Evolutionary conservation across 2,113 vertebrate genomes (phyloP), one percentile per base, ranked within the genome.

Genomic region (Orcinus orca): DNA sequence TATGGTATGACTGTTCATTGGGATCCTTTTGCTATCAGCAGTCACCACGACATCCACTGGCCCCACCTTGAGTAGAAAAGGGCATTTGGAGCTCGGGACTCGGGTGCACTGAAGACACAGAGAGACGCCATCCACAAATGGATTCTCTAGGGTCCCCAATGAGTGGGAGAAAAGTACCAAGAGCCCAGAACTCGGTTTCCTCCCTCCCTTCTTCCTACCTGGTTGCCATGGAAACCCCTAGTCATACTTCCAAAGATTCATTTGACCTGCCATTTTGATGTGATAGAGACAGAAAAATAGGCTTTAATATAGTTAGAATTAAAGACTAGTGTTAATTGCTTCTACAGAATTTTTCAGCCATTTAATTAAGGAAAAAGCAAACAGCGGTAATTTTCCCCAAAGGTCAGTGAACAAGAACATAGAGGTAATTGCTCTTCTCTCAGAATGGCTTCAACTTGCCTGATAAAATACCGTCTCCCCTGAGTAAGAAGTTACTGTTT

Each of bases 301-400:
- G 68, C 83, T 92, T 97, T 95, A 95, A 92, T 97, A 93, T 93
- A 95, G 36, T 74, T 83, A 86, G 62, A 93, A 88, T 83, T 50
- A 88, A 74, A 82, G 67, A 50, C 47, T 95, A 83, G 86, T 77
- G 94, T 88, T 97, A 96, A 97, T 97, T 97, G 89, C 86, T 87
- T 93, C 89, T 85, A 82, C 15, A 82, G 79, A 73, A 41, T 85
- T 88, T 82, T 95, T 77, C 62, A 95, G 68, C 89, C 89, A 95
- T 95, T 96, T 95, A 96, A 95, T 97, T 91, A 97, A 97, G 76
- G 95, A 85, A 77, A 91, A 95, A 88, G 73, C 55, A 97, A 97
- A 95, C 8, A 83, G 77, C n/a, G 93, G 15, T 92, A 73, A 97
- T 94, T 97, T 95, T 38, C 83, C 92, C 68, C 63, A 96, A 97